Evolutionary conservation across 2,797 vertebrate species (phyloP).

Genomic region (Pantherophis alleghaniensis): DNA sequence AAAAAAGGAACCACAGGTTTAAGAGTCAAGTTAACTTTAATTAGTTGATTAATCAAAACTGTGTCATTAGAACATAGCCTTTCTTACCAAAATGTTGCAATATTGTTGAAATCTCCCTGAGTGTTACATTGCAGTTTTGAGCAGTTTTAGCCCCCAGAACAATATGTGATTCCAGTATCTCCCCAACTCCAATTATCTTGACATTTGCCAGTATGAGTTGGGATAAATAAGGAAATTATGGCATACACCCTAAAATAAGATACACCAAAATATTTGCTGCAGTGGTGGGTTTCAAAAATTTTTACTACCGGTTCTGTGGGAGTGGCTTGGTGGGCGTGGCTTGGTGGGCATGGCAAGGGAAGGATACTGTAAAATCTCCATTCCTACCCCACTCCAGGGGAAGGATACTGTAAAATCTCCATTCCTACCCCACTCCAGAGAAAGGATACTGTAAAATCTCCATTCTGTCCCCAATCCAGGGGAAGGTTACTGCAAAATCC

Average conservation of each 20-base stretch:
- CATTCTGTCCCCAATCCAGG: too few species aligned
- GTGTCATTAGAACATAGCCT: background rate
- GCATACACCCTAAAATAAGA: background rate
- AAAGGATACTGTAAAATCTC: too few species aligned
- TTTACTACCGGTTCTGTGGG: too few species aligned
- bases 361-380: too few species aligned
- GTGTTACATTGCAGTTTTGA: background rate
- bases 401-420: too few species aligned
- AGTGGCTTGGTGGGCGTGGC: too few species aligned
- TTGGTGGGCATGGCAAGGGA: too few species aligned
- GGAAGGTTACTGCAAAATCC: too few species aligned
- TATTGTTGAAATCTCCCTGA: background rate
- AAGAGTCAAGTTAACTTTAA: background rate
- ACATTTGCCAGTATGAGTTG: background rate
- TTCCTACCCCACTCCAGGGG: too few species aligned
- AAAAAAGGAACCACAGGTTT: background rate
- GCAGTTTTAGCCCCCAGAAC: background rate
- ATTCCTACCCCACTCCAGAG: too few species aligned
- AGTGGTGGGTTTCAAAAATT: too few species aligned
- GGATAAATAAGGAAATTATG: background rate
- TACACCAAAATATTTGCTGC: background rate
- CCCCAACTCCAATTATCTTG: background rate
- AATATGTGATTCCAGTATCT: background rate
- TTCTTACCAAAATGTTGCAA: background rate
- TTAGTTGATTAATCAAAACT: background rate